Conservation (phyloP, 2,797 vertebrate species). For the Astyanax mexicanus region DNA sequence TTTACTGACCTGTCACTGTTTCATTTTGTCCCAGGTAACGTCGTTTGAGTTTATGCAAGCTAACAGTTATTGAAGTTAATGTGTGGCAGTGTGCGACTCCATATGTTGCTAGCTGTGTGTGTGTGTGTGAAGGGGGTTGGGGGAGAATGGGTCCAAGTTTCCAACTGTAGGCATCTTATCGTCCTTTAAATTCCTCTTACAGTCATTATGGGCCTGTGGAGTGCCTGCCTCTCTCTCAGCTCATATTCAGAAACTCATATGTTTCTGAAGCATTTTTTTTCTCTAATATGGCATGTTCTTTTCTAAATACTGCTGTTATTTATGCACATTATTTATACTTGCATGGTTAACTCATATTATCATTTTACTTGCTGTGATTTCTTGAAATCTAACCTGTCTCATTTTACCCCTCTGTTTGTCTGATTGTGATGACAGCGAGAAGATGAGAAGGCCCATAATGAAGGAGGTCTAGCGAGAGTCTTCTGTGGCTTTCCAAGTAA, state of each 20-base stretch:
- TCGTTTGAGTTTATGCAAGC: not conserved
- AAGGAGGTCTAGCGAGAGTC: conserved; percentile 72
- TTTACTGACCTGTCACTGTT: not conserved
- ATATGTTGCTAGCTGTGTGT: conserved; percentile 2
- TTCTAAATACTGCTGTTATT: not conserved
- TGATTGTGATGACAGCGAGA: conserved; percentile 59
- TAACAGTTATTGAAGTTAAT: conserved; percentile 8
- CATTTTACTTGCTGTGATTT: not conserved
- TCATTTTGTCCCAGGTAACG: conserved; percentile 8
- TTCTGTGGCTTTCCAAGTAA: conserved; percentile 85
- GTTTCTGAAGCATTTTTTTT: not conserved
- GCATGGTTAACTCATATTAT: too few species aligned
- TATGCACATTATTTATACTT: not conserved
- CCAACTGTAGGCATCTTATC: conserved; percentile 36
- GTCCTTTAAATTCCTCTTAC: conserved; percentile 28
- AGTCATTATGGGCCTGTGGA: conserved; percentile 23
- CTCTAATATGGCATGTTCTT: not conserved
- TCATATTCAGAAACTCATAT: conserved; percentile 33
- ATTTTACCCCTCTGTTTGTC: conserved; percentile 45
- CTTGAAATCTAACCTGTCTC: conserved; percentile 48
- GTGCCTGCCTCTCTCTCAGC: conserved; percentile 45
- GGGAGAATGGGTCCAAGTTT: conserved; percentile 44
- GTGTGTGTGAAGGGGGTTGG: conserved; percentile 36
- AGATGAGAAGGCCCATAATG: conserved; percentile 68
- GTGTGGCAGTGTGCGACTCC: conserved; percentile 22